These are phyloP conservation scores for Drosophila asahinai DNA, from an alignment of 1,140 invertebrate genomes.

Conservation along the genomic window DNA sequence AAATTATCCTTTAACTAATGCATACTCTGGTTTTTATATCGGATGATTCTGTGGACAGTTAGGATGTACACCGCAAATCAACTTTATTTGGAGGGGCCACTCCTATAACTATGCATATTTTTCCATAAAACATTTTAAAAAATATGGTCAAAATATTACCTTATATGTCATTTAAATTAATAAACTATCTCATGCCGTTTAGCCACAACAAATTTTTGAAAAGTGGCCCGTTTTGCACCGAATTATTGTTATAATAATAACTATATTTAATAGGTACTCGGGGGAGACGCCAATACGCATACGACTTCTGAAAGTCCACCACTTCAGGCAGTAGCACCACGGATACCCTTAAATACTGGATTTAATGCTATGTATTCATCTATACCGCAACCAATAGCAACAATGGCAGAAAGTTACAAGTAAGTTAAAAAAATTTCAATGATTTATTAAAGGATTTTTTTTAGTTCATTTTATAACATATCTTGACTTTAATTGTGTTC, in stretches of 20 bases:
- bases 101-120: too few species aligned
- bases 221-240: too few species aligned
- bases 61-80: too few species aligned
- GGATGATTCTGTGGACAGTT: too few species aligned
- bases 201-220: too few species aligned
- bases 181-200: too few species aligned
- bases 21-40: too few species aligned
- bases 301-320: conserved; percentile 86
- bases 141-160: too few species aligned
- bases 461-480: not conserved
- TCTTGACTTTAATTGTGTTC: not conserved
- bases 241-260: not conserved
- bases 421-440: conserved; percentile 84
- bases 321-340: conserved; percentile 87
- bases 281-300: conserved; percentile 63
- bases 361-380: conserved; percentile 98
- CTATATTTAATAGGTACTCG: conserved; percentile 46
- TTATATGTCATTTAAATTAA: too few species aligned
- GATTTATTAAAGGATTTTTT: not conserved
- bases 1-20: too few species aligned
- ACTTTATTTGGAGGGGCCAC: too few species aligned
- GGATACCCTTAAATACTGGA: conserved; percentile 93
- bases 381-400: conserved; percentile 96
- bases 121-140: too few species aligned
- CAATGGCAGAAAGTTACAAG: conserved; percentile 97